These are phyloP conservation scores for Entomobrya multifasciata DNA, from an alignment of 2,888 invertebrate species.

Conservation along the genomic window DNA sequence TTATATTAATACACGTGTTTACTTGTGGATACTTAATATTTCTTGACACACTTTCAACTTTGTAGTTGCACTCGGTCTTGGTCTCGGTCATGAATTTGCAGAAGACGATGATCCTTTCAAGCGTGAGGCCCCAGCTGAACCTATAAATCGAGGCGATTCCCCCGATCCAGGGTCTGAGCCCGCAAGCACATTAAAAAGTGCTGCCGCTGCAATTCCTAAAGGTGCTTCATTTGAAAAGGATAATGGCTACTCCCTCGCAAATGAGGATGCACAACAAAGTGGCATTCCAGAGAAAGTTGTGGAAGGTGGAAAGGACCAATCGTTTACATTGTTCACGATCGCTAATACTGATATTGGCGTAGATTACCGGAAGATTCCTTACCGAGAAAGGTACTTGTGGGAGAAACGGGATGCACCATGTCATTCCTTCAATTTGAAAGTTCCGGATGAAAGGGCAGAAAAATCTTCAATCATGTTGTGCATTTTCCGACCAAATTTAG, in stretches of 20 bases:
- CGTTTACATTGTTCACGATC: slow-evolving; percentile 57
- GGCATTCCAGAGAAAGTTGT: background rate
- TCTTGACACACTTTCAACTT: too few relatives aligned
- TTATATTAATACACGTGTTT: too few relatives aligned
- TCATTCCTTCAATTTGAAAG: slow-evolving; percentile 68
- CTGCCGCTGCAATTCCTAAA: too few relatives aligned
- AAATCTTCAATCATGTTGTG: slow-evolving; percentile 65
- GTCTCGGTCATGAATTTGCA: too few relatives aligned
- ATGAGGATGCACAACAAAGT: background rate
- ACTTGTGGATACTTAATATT: too few relatives aligned
- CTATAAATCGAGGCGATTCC: too few relatives aligned
- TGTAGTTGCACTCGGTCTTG: too few relatives aligned
- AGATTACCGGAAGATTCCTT: slow-evolving; percentile 71
- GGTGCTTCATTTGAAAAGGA: too few relatives aligned
- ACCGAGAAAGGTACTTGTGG: slow-evolving; percentile 76
- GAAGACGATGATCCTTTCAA: too few relatives aligned
- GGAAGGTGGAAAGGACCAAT: background rate
- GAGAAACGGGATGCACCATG: slow-evolving; percentile 68
- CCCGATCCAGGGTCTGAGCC: too few relatives aligned
- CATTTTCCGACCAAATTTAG: slow-evolving; percentile 72
- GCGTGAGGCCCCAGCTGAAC: too few relatives aligned
- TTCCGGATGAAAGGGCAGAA: slow-evolving; percentile 73
- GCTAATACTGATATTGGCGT: slow-evolving; percentile 66
- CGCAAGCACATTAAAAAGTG: too few relatives aligned
- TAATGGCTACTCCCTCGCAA: background rate